A percentile compares a stretch with the other conserved stretches of the same genome.
Evolutionary conservation across 2,888 invertebrate species (phyloP).

Genomic region (Ichneumoninae sp.): DNA sequence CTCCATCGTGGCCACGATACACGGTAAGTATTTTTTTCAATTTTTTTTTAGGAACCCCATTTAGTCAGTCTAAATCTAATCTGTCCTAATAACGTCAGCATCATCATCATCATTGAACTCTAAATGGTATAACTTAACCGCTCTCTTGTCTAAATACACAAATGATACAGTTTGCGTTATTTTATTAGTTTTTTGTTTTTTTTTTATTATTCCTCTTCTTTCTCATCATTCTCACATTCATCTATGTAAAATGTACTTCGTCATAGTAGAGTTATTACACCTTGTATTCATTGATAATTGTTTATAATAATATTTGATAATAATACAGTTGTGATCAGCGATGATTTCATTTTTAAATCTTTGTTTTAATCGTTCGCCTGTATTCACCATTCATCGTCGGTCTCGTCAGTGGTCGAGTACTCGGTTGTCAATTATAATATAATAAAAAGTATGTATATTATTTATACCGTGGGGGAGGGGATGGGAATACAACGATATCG

Average conservation of each 20-base stretch:
- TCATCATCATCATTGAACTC: constrained; percentile 42
- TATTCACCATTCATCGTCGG: constrained; percentile 38
- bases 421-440: constrained; percentile 53
- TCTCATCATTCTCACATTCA: constrained; percentile 50
- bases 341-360: constrained; percentile 26
- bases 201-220: constrained; percentile 38
- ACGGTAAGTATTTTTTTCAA: constrained; percentile 44
- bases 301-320: constrained; percentile 64
- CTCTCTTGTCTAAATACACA: constrained; percentile 62
- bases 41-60: constrained; percentile 68
- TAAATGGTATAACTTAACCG: constrained; percentile 54
- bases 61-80: constrained; percentile 68
- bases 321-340: constrained; percentile 65
- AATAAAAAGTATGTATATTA: constrained; percentile 77
- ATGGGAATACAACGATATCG: constrained; percentile 72
- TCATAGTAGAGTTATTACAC: constrained; percentile 64
- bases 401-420: constrained; percentile 46
- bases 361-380: constrained; percentile 25
- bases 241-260: constrained; percentile 59
- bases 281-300: constrained; percentile 61
- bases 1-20: constrained; percentile 34
- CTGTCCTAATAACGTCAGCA: constrained; percentile 47
- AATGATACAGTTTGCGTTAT: constrained; percentile 56
- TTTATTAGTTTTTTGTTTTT: constrained; percentile 6
- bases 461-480: constrained; percentile 73